Evolutionary conservation across 2,113 vertebrate genomes (phyloP).

Genomic region (Neodon shergylaensis): DNA sequence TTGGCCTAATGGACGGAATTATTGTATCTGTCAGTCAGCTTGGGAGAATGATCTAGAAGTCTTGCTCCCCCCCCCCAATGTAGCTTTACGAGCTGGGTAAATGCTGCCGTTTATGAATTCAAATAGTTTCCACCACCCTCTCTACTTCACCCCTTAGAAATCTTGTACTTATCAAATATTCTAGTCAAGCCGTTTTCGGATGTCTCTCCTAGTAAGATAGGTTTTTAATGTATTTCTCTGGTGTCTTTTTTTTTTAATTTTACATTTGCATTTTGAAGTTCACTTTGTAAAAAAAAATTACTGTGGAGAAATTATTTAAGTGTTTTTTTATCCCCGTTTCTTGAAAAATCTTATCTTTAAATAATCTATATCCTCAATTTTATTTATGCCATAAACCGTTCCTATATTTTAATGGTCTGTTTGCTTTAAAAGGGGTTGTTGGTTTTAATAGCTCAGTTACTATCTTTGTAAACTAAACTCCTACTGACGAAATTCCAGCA

Average conservation of each 20-base stretch:
- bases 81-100: constrained; percentile 81
- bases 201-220: constrained; percentile 82
- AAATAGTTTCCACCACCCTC: constrained; percentile 42
- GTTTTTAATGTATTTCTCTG: constrained; percentile 82
- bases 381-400: constrained; percentile 88
- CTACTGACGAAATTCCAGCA: constrained; percentile 85
- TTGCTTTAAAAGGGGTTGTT: constrained; percentile 90
- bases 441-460: constrained; percentile 88
- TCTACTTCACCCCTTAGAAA: constrained; percentile 70
- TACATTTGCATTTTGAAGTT: constrained; percentile 86
- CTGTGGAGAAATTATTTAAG: constrained; percentile 82
- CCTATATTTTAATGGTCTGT: constrained; percentile 90
- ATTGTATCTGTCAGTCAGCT: constrained; percentile 86
- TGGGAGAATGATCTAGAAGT: constrained; percentile 84
- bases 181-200: constrained; percentile 79
- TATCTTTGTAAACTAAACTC: constrained; percentile 90
- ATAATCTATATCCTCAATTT: constrained; percentile 89
- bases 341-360: constrained; percentile 89
- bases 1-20: constrained; percentile 85
- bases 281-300: constrained; percentile 78
- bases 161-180: constrained; percentile 81
- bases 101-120: constrained; percentile 81
- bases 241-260: constrained; percentile 53
- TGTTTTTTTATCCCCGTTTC: constrained; percentile 85
- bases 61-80: constrained; percentile 79